Evolutionary conservation across 1,140 invertebrate genomes (phyloP).

Genomic region (Euura lappo): DNA sequence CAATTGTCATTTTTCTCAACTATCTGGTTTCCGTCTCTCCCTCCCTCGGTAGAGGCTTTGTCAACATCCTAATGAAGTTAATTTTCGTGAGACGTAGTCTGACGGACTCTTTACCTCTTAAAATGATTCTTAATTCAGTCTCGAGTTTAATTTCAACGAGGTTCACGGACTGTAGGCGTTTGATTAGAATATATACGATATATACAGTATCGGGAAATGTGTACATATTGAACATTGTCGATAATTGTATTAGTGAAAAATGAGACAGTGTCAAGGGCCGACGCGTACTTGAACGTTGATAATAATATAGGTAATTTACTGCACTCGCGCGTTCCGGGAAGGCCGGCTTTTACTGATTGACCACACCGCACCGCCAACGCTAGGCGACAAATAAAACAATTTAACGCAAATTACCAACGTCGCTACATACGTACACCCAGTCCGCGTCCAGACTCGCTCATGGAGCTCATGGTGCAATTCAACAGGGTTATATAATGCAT

Average conservation of each 20-base stretch:
- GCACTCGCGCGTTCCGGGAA: neutral
- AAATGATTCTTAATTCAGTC: too few species aligned
- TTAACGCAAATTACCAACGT: conserved; percentile 1
- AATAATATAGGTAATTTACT: too few species aligned
- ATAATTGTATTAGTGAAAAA: too few species aligned
- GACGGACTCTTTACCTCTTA: neutral
- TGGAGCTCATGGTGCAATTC: neutral
- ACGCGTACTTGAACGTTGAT: too few species aligned
- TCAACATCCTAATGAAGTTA: conserved; percentile 35
- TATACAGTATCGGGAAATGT: too few species aligned
- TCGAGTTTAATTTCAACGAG: too few species aligned
- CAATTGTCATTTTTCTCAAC: conserved; percentile 1
- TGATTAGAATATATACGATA: too few species aligned
- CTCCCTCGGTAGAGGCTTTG: neutral
- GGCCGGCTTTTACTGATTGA: neutral
- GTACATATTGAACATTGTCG: too few species aligned
- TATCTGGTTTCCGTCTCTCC: neutral
- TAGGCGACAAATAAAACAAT: conserved; percentile 7
- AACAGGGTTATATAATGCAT: neutral
- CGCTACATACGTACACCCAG: neutral
- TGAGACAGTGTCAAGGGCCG: too few species aligned
- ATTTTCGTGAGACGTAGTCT: conserved; percentile 34
- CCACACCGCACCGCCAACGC: neutral
- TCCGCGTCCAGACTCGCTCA: neutral
- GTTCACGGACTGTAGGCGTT: too few species aligned